Percentiles rank a stretch among this genome's conserved stretches.
Evolutionary conservation across 2,113 vertebrate genomes (phyloP).

Genomic region (Emydura subglobosa): DNA sequence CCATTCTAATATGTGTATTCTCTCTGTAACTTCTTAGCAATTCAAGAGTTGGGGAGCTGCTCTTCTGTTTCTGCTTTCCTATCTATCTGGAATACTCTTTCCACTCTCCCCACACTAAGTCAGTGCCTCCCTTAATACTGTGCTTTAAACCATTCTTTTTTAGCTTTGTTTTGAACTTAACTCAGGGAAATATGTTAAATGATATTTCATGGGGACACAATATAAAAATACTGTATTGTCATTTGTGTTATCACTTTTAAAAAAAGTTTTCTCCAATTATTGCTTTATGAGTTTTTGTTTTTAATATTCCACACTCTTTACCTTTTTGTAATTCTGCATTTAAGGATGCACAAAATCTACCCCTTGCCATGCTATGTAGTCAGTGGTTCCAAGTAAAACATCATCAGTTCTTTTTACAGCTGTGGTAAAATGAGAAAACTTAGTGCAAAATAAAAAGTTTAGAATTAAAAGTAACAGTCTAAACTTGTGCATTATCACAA

Average conservation of each 20-base stretch:
- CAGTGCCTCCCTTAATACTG: not conserved
- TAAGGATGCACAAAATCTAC: not conserved
- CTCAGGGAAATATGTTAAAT: not conserved
- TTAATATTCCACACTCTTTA: not conserved
- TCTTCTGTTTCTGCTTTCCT: not conserved
- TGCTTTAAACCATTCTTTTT: slow-evolving; percentile 16
- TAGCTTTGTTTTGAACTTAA: slow-evolving; percentile 43
- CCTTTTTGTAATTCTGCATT: not conserved
- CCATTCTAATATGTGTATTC: slow-evolving; percentile 4
- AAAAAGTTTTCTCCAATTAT: not conserved
- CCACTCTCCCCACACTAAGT: not conserved
- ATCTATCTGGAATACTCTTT: not conserved
- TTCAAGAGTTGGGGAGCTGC: not conserved
- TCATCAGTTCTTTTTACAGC: not conserved
- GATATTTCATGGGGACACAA: not conserved
- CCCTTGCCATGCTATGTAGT: not conserved
- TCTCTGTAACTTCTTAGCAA: not conserved
- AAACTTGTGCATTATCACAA: not conserved
- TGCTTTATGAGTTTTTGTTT: not conserved
- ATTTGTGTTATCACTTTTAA: not conserved
- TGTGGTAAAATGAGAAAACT: not conserved
- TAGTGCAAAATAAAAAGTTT: not conserved
- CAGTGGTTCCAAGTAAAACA: not conserved
- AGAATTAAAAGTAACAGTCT: not conserved
- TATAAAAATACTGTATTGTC: not conserved